These are phyloP conservation scores for Sphaeramia orbicularis DNA, from an alignment of 2,797 vertebrate species.

Conservation along the genomic window DNA sequence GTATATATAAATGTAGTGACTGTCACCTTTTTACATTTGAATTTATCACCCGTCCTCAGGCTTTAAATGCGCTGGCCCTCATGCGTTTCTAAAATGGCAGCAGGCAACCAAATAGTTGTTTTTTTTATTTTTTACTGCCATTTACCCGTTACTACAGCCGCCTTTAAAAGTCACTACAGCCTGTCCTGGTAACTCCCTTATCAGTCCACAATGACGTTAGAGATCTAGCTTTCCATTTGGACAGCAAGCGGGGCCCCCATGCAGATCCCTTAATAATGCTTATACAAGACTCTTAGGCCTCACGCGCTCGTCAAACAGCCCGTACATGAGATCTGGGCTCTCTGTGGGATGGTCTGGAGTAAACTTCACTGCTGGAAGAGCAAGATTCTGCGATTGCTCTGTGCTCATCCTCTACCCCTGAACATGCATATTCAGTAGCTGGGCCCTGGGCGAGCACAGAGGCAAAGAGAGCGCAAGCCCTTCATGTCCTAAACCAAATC, in stretches of 20 bases:
- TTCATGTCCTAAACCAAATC: conserved; percentile 65
- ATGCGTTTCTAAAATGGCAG: conserved; percentile 54
- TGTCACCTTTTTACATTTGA: conserved; percentile 34
- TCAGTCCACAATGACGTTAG: conserved; percentile 61
- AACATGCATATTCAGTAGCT: conserved; percentile 79
- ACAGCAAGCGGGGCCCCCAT: conserved; percentile 29
- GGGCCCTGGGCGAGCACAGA: conserved; percentile 48
- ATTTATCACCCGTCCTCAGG: conserved; percentile 46
- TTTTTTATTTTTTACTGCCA: conserved; percentile 52
- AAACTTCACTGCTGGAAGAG: conserved; percentile 71
- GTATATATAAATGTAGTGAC: too few relatives aligned
- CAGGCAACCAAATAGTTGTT: conserved; percentile 57
- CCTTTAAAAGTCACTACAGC: conserved; percentile 67
- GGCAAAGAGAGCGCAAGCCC: conserved; percentile 28
- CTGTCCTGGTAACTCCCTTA: conserved; percentile 65
- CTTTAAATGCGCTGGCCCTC: conserved; percentile 28
- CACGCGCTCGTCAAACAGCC: conserved; percentile 58
- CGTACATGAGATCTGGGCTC: conserved; percentile 50
- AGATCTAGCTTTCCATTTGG: conserved; percentile 49
- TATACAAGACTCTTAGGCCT: conserved; percentile 53
- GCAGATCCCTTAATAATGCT: conserved; percentile 61
- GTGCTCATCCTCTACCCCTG: conserved; percentile 59
- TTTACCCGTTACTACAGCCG: conserved; percentile 51
- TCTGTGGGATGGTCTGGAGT: conserved; percentile 59
- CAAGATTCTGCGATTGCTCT: conserved; percentile 69